Evolutionary conservation across 2,113 vertebrate species (phyloP).

Genomic region (Clinocottus analis): DNA sequence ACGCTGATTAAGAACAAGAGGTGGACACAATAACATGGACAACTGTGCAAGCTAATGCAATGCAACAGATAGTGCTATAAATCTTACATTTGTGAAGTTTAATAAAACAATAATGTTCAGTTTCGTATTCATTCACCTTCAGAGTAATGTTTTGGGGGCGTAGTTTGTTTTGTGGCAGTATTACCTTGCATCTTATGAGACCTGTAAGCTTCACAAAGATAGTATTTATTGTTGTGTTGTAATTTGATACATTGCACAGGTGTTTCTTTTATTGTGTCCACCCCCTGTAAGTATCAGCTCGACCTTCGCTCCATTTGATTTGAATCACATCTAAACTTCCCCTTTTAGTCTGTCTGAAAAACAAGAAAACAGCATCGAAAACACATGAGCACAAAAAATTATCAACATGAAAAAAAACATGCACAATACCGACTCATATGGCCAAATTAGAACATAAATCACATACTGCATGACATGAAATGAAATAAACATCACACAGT

Average conservation of each 20-base stretch:
- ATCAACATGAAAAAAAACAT: constrained; percentile 21
- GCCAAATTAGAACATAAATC: constrained; percentile 24
- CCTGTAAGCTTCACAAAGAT: constrained; percentile 10
- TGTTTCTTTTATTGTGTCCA: constrained; percentile 18
- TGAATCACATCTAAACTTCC: constrained; percentile 35
- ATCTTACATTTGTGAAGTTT: constrained; percentile 39
- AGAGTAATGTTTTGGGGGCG: not conserved
- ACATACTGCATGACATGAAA: constrained; percentile 21
- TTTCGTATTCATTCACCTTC: not conserved
- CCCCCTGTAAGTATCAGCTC: not conserved
- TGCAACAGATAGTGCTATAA: constrained; percentile 28
- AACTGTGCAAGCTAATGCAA: constrained; percentile 23
- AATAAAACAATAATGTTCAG: constrained; percentile 3
- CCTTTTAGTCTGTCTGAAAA: constrained; percentile 54
- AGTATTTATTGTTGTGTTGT: constrained; percentile 27
- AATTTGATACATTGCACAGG: constrained; percentile 10
- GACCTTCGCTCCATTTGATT: not conserved
- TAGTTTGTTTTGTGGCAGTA: not conserved
- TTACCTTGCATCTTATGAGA: not conserved
- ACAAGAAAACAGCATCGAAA: constrained; percentile 34
- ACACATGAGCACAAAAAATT: constrained; percentile 33
- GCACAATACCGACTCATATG: constrained; percentile 28
- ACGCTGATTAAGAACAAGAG: not conserved
- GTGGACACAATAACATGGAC: constrained; percentile 24
- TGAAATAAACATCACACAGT: constrained; percentile 25